Evolutionary conservation across 2,888 invertebrate genomes (phyloP), one percentile per base, ranked within the genome.

Genomic region (Acrobasis repandana): DNA sequence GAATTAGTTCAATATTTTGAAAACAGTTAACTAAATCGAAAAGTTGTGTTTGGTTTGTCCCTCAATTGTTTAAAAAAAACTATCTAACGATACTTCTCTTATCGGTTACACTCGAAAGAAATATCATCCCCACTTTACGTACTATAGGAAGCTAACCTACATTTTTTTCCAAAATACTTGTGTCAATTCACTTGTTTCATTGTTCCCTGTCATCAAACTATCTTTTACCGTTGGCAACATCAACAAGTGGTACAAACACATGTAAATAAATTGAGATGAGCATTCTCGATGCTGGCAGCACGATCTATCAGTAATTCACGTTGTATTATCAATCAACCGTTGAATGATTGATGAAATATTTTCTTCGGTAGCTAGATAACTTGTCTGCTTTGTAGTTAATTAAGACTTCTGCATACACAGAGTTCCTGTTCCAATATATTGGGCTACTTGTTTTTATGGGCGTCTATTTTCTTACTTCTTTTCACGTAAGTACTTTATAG

Each of bases 241-340:
- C 88, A 90, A 90, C 90, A 91, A 90, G 89, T 90, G 80, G 81
- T 84, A 88, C 85, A 83, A 82, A 87, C 88, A 89, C 84, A 90
- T 91, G 89, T 90, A 91, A 91, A 91, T 90, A 91, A 89, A 90
- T 90, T 85, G 90, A 88, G 86, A 87, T 79, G 87, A 86, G 80
- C 83, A 81, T 85, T 85, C 85, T 77, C 81, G 77, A 76, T 71
- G 82, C 78, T 80, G 86, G 85, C 87, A 87, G 86, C 83, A 80
- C 82, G 77, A 86, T 88, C 85, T 87, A 91, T 92, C 91, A 91
- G 90, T 90, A 90, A 88, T 89, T 89, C 91, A 90, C 89, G 80
- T 86, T 80, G 80, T 81, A 85, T 89, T 90, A 92, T 92, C 91
- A 92, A 91, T 91, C 92, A 92, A 84, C 74, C 77, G 73, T 75